Base-by-base conservation (phyloP, 2,888 invertebrate species). In the Amphipoea lucens region DNA sequence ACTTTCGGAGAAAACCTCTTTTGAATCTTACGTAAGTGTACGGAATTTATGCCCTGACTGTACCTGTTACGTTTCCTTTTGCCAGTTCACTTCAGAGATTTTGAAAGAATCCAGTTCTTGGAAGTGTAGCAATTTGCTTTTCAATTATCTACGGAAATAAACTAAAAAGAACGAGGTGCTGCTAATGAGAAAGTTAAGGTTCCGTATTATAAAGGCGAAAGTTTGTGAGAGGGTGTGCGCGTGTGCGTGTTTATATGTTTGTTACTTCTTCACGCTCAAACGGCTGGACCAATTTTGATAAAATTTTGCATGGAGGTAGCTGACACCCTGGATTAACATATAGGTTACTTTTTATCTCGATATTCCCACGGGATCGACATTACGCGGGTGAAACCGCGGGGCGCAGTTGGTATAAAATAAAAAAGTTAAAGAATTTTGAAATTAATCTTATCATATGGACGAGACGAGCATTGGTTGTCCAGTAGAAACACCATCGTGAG, bases 91-190 rank as follows among this genome's bases (percentile, higher is more conserved):
- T 75, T 82, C 60, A 60, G 29, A 76, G 63, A 62, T 71, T 81
- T 82, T 85, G 14, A 63, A 81, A 69, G 69, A 62, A 78, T 40
- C 23, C 17, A 54, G 40, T 51, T 68, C 63, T 45, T 57, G 4
- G 23, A 29, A 66, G 9, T 70, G 23, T 9, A 66, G 60, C 74
- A 65, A 85, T 73, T 60, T 68, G 65, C 69, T 85, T 62, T 81
- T 69, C 73, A 81, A 71, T 67, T 71, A 79, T 84, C 62, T 45
- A 40, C 4, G 9, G n/a, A 75, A 82, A 29, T 45, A 65, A 54
- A 82, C 20, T 65, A 40, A 74, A 74, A 60, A n/a, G 1, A 60
- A 57, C 12, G n/a, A 40, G 40, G 17, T 29, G 40, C 23, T 54
- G 54, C 60, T 68, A 68, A 78, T 65, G 68, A 83, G 48, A 81